Base-by-base conservation (phyloP, 1,140 invertebrate species). In the Ectropis grisescens region DNA sequence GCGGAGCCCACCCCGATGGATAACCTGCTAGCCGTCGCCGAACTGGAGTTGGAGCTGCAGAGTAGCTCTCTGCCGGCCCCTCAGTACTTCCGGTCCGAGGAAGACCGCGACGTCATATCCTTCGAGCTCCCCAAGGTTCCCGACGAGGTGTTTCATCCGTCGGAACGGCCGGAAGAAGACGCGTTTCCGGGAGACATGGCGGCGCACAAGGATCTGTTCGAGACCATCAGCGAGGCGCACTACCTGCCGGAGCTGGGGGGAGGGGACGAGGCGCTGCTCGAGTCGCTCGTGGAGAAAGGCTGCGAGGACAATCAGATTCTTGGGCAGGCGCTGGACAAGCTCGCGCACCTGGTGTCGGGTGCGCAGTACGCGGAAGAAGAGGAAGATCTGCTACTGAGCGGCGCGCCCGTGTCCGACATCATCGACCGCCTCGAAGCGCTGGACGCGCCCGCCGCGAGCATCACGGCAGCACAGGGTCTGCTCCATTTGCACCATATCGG, bases 1-100 rank as follows among this genome's bases (percentile, higher is more conserved):
- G 23, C 61, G 7, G 65, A 67, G 42, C 64, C 68, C 8, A 70
- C 70, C 30, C 68, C 67, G 47, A 76, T 86, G 35, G 85, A 86
- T 53, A 86, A 84, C 56, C 64, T 86, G 35, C 76, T 87, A 15
- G 85, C 85, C 7, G 85, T 86, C 33, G 85, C 85, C 13, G 85
- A 86, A 56, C 71, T 86, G 9, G 85, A 86, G 60, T 85, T 86
- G 50, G 68, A 78, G 43, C 70, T 75, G 45, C 72, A 78, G 45
- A 67, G 67, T 44, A 56, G 58, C 35, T 61, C 68, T 28, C 50
- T 58, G 14, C 83, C 85, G 19, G 84, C 85, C 57, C 67, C 85
- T 50, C 74, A 47, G 69, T 48, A 76, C 7, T 81, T 80, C 48
- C 47, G 80, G 16, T 60, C 71, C 7, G 57, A 27, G 10, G 79